Base-by-base conservation (phyloP, 2,113 vertebrate species). In the Psittacus erithacus region DNA sequence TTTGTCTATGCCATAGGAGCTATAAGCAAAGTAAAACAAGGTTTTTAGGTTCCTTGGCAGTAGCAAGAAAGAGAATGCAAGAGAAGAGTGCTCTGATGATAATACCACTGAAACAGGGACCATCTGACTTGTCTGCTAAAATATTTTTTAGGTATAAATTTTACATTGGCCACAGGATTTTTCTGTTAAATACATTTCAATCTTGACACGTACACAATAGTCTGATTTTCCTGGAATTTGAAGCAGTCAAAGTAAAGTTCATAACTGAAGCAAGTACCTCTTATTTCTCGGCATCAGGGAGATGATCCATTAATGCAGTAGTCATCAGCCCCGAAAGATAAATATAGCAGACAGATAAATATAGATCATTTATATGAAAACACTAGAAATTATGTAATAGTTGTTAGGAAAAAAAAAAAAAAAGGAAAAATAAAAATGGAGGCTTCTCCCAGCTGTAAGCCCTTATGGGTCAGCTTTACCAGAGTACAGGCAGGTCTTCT, bases 181-280 rank as follows among this genome's bases (percentile, higher is more conserved):
- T 91, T 73, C 24, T 52, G 2, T 73, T 79, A 68, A 71, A 50
- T 33, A 13, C 35, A 64, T 11, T 60, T 82, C 55, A 71, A 46
- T 22, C 7, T 73, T 80, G 15, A 62, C 7, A 60, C 3, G 2
- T 53, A 7, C 5, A 31, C 0, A 7, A 11, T 9, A 33, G 3
- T 31, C 2, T 52, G 39, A 38, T 87, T 87, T 82, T 87, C 12
- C 14, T 63, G 38, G 19, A 82, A 49, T 11, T 1, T 64, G 47
- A 86, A 86, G 38, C 35, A 5, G 2, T 84, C 6, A 75, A 79
- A 82, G 2, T 2, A 87, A 82, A 68, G 82, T 33, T 11, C 20
- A 28, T 6, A 71, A 25, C 9, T 82, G 39, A 71, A 38, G 17
- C 1, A 87, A 91, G 50, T 2, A 22, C 0, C 2, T 50, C 15